Percentiles rank a stretch among this genome's conserved stretches.
Evolutionary conservation across 2,888 invertebrate species (phyloP).

Genomic region (Tribolium freemani): DNA sequence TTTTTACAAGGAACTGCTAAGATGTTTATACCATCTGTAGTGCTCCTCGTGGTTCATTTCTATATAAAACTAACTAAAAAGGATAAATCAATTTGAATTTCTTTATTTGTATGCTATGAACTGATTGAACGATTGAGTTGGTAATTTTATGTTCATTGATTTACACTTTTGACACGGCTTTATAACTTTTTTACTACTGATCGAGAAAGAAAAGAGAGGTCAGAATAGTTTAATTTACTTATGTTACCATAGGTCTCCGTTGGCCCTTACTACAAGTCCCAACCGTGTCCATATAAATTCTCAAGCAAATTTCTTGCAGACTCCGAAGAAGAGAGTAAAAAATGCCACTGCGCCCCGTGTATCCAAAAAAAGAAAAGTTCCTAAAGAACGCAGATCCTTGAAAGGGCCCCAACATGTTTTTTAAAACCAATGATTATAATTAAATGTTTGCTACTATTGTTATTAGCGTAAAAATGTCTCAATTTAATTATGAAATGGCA

Average conservation of each 20-base stretch:
- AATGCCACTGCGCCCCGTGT: conserved; percentile 93
- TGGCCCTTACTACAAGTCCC: neutral
- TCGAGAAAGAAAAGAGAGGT: conserved; percentile 93
- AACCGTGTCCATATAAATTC: neutral
- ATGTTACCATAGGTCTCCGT: neutral
- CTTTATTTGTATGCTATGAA: no score
- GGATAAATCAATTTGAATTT: no score
- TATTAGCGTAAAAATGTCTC: conserved; percentile 93
- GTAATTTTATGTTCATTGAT: no score
- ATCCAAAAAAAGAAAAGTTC: conserved; percentile 78
- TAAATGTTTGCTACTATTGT: conserved; percentile 86
- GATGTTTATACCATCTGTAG: neutral
- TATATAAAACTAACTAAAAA: neutral
- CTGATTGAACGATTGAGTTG: no score
- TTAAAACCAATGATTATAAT: conserved; percentile 83
- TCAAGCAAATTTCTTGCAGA: conserved; percentile 70
- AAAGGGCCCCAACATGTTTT: conserved; percentile 84
- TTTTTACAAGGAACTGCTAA: neutral
- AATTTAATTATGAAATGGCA: conserved; percentile 98
- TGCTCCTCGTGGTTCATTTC: neutral
- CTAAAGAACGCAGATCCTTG: conserved; percentile 91
- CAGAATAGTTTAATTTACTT: conserved; percentile 64
- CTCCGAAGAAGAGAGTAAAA: conserved; percentile 80
- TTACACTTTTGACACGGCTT: no score
- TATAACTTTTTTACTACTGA: conserved; percentile 83